Evolutionary conservation across 2,888 invertebrate species (phyloP).

Genomic region (Noctua pronuba): DNA sequence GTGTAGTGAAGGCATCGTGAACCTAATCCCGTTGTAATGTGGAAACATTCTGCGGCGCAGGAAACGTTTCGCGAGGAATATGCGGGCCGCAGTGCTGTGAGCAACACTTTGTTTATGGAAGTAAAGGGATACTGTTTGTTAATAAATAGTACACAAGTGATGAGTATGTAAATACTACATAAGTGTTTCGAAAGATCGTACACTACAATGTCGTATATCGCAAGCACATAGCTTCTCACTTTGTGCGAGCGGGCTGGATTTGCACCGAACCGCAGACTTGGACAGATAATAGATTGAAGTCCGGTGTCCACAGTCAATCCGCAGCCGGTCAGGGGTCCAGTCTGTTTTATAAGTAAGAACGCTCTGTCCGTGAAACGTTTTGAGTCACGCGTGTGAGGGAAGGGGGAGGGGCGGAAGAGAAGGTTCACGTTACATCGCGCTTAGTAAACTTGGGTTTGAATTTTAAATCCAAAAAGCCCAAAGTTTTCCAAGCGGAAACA

Average conservation of each 20-base stretch:
- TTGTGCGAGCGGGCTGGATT: not conserved
- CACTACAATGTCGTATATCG: not conserved
- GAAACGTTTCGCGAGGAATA: slow-evolving; percentile 26
- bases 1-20: slow-evolving; percentile 23
- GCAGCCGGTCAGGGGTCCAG: not conserved
- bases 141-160: not conserved
- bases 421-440: not conserved
- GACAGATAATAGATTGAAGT: not conserved
- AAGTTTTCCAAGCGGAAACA: slow-evolving; percentile 34
- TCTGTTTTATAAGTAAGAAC: not conserved
- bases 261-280: not conserved
- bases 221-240: not conserved
- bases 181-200: not conserved
- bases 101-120: not conserved
- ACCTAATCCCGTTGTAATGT: slow-evolving; percentile 53
- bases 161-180: too few relatives aligned
- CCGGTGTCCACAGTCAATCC: not conserved
- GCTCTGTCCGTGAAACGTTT: not conserved
- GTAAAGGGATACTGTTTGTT: not conserved
- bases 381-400: too few relatives aligned
- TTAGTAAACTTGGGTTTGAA: not conserved
- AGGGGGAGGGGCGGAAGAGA: too few relatives aligned
- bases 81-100: not conserved
- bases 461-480: slow-evolving; percentile 13
- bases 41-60: slow-evolving; percentile 47